A percentile compares a stretch with the other conserved stretches of the same genome.
Evolutionary conservation across 2,113 vertebrate species (phyloP).

Genomic region (Mesocricetus auratus): DNA sequence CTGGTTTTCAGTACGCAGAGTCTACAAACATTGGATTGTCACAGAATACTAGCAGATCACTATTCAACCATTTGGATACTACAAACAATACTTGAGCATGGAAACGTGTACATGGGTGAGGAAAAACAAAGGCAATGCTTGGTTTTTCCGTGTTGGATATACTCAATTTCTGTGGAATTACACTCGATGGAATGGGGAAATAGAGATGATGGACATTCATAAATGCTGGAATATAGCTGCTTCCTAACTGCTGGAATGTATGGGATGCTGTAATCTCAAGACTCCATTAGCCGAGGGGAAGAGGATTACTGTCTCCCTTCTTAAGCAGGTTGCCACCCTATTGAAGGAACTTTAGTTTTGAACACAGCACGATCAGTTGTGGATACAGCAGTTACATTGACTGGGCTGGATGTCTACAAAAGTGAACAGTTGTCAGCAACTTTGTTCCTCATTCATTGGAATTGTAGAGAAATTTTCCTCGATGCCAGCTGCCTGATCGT

Average conservation of each 20-base stretch:
- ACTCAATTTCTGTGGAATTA: conserved; percentile 89
- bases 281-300: conserved; percentile 86
- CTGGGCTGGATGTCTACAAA: conserved; percentile 89
- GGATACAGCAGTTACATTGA: conserved; percentile 88
- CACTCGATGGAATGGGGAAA: conserved; percentile 86
- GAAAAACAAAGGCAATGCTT: conserved; percentile 87
- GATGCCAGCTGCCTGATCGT: conserved; percentile 86
- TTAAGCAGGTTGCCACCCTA: conserved; percentile 81
- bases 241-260: conserved; percentile 86
- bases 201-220: conserved; percentile 84
- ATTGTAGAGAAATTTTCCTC: conserved; percentile 78
- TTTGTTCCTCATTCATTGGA: conserved; percentile 78
- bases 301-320: conserved; percentile 87
- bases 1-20: conserved; percentile 82
- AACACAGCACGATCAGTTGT: conserved; percentile 85
- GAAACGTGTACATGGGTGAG: conserved; percentile 86
- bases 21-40: conserved; percentile 87
- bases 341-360: conserved; percentile 86
- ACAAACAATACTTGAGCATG: conserved; percentile 86
- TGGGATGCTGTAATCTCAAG: conserved; percentile 87
- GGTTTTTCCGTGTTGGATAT: conserved; percentile 88
- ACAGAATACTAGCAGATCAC: conserved; percentile 83
- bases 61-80: conserved; percentile 88
- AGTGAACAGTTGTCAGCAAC: conserved; percentile 81
- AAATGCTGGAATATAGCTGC: conserved; percentile 89